A percentile compares a stretch with the other conserved stretches of the same genome.
Conservation (phyloP, 2,797 vertebrate species). For the Stomatorhinus walkeri region DNA sequence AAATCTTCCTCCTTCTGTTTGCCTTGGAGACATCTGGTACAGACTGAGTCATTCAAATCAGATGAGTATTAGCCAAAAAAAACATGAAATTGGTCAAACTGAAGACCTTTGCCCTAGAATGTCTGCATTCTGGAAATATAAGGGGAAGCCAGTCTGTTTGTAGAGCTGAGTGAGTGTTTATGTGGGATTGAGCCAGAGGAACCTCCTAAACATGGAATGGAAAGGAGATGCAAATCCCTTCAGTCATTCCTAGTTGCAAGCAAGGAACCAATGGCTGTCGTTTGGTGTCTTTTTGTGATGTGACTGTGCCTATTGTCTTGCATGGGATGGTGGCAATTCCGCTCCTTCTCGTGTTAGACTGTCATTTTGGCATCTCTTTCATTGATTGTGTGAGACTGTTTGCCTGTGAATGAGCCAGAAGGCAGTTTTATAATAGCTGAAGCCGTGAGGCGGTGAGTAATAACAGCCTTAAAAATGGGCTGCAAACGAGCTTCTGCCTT, state of each 20-base stretch:
- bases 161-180: conserved; percentile 28
- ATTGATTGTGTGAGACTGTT: conserved; percentile 30
- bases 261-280: not conserved
- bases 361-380: not conserved
- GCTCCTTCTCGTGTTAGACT: not conserved
- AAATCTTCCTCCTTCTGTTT: not conserved
- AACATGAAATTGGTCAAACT: not conserved
- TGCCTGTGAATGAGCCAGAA: conserved; percentile 11
- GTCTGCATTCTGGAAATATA: not conserved
- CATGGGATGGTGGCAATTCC: not conserved
- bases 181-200: conserved; percentile 41
- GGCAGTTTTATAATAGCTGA: conserved; percentile 36
- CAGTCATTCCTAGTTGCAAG: not conserved
- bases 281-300: not conserved
- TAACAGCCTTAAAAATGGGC: conserved; percentile 47
- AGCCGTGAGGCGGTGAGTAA: conserved; percentile 46
- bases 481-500: conserved; percentile 37
- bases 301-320: not conserved
- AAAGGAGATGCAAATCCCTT: not conserved
- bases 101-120: not conserved
- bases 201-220: conserved; percentile 34
- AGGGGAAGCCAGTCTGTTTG: not conserved
- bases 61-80: not conserved
- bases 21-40: not conserved
- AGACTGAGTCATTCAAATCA: not conserved